These are phyloP conservation scores for Phengaris arion DNA, from an alignment of 2,888 invertebrate genomes.

Conservation along the genomic window DNA sequence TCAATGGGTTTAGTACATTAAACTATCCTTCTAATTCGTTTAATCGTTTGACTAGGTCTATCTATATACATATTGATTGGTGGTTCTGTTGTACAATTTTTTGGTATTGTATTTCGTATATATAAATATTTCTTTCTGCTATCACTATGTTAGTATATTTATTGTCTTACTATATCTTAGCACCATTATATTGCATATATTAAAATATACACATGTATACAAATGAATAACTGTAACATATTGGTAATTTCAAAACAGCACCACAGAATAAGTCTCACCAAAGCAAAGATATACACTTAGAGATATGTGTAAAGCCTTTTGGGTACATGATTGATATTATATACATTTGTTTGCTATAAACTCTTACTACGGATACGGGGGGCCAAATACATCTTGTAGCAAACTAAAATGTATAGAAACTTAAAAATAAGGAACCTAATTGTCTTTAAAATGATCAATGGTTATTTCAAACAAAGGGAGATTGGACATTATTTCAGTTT, in stretches of 20 bases:
- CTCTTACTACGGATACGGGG: conserved; percentile 4
- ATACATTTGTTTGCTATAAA: background rate
- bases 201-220: conserved; percentile 32
- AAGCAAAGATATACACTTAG: background rate
- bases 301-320: background rate
- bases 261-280: background rate
- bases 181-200: conserved; percentile 44
- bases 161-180: conserved; percentile 42
- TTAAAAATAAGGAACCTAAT: background rate
- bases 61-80: conserved; percentile 62
- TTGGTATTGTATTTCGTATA: conserved; percentile 65
- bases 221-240: conserved; percentile 29
- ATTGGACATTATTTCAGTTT: background rate
- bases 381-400: conserved; percentile 5
- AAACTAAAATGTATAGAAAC: background rate
- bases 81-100: conserved; percentile 66
- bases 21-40: conserved; percentile 34
- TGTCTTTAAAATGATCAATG: background rate
- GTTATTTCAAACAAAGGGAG: background rate
- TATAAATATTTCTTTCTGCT: conserved; percentile 38
- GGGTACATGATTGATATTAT: background rate
- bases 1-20: conserved; percentile 27
- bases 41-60: conserved; percentile 62
- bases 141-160: conserved; percentile 36
- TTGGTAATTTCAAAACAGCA: conserved; percentile 50